phyloP scores from a whole-genome alignment of 2,113 vertebrate genomes.

The Elachura formosa region DNA sequence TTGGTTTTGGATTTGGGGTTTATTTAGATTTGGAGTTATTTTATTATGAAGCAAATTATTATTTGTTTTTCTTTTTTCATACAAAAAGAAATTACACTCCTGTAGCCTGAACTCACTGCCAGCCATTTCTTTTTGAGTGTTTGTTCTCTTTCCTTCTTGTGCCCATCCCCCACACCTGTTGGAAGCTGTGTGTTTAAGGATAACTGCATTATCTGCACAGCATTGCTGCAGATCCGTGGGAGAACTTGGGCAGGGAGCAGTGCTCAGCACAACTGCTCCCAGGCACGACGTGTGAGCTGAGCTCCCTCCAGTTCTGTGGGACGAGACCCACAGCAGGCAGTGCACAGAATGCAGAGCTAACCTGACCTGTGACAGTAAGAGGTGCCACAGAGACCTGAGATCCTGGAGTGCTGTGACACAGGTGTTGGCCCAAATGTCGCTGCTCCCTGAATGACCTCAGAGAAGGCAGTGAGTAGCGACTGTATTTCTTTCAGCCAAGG shows the following conservation, averaged over 20 bases:
- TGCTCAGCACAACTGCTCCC: not conserved
- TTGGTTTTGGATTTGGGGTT: not conserved
- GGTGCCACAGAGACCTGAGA: not conserved
- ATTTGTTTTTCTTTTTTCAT: too few relatives aligned
- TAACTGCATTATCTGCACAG: not conserved
- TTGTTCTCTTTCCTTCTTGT: not conserved
- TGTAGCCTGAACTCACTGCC: not conserved
- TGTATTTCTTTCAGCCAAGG: not conserved
- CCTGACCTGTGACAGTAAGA: not conserved
- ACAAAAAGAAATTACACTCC: not conserved
- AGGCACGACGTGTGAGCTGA: not conserved
- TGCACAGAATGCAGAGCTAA: not conserved
- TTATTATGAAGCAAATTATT: too few relatives aligned
- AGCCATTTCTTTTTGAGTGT: not conserved
- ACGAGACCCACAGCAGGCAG: not conserved
- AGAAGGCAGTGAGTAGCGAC: not conserved
- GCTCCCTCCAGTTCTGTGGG: not conserved
- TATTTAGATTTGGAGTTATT: too few relatives aligned
- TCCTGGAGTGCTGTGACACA: not conserved
- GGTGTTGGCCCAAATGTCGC: not conserved
- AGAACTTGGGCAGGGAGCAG: not conserved
- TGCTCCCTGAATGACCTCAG: not conserved
- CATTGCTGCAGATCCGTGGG: not conserved
- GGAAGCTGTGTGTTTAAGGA: not conserved
- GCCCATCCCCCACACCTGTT: fast-evolving